Evolutionary conservation across 2,888 invertebrate species (phyloP), one percentile per base, ranked within the genome.

Genomic region (Gortyna flavago): DNA sequence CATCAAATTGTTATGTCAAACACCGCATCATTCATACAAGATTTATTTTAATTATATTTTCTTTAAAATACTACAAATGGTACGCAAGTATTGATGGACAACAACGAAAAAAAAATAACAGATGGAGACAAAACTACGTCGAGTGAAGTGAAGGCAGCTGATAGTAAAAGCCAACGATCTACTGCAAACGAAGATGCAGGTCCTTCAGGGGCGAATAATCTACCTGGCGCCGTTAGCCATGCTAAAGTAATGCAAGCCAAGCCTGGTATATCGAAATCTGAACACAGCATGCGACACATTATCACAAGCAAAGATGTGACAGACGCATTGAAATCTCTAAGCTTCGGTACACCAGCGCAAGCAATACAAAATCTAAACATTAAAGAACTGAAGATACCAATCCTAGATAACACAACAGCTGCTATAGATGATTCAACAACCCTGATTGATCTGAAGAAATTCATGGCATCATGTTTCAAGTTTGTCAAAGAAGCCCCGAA

Each of bases 401-500:
- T 92, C 16, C 51, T 91, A 51, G 89, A 91, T 32, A 90, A 87
- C 78, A 88, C 91, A 35, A 83, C 83, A 59, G 67, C 76, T 13
- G 89, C 85, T 4, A 88, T 90, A 59, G 89, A 90, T 59, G 93
- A 93, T 41, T 83, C 93, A 11, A 91, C 94, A 2, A 94, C 93
- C 0, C 86, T 95, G 59, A 85, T 94, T 29, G 96, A 96, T 74
- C 82, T 96, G 1, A 96, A 94, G 85, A 94, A 94, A 29, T 95
- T 96, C 59, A 94, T 96, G 94, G 93, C 93, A 0, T 94, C 95
- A 0, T 96, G 95, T 85, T 95, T 96, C 69, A 95, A 94, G 85
- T 75, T 93, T 9, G 93, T 92, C 77, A 94, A 93, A 87, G 94
- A 95, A 25, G 75, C 80, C 2, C 80, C 89, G 0, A 89, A 80